Base-by-base conservation (phyloP, 2,888 invertebrate species). In the Globia sparganii region DNA sequence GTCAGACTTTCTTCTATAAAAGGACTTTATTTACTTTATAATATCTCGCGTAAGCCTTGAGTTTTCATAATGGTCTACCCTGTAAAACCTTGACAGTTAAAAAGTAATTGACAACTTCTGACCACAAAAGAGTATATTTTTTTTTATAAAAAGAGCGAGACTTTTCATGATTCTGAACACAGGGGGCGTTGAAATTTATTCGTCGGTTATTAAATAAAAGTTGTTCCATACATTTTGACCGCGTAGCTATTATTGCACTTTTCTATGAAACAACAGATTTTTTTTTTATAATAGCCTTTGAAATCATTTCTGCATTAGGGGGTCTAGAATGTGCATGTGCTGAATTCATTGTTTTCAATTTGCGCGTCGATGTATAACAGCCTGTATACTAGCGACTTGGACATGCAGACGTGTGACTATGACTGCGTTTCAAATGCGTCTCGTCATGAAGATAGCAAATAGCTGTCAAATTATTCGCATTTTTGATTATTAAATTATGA, bases 31-130 rank as follows among this genome's bases (percentile, higher is more conserved):
- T 21, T 37, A 59, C 31, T 80, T 65, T 21, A 61, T 40, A 59
- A 73, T 31, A 61, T 72, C 76, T 53, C 59, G 4, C 3, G 34
- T 56, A 78, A 62, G 70, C 46, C 37, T 64, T 78, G 15, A 64
- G 58, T 58, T 69, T 49, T 49, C 31, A 78, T 70, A 78, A 78
- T 58, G 31, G 46, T 40, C 18, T 34, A 2, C 9, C 21, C n/a
- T 18, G 37, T 46, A 64, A 77, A 77, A 3, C 56, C 46, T 69
- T 40, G 1, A n/a, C n/a, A n/a, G 3, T n/a, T 53, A 21, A 34
- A 25, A 43, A 68, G 25, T n/a, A 25, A 71, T 61, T 71, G 28
- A 21, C n/a, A 64, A 72, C 40, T 56, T 66, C 9, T 18, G 15
- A 25, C 40, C 9, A 21, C 21, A 21, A 18, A 3, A 31, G 8